Base-by-base conservation (phyloP, 2,888 invertebrate species). In the Leuctra nigra region DNA sequence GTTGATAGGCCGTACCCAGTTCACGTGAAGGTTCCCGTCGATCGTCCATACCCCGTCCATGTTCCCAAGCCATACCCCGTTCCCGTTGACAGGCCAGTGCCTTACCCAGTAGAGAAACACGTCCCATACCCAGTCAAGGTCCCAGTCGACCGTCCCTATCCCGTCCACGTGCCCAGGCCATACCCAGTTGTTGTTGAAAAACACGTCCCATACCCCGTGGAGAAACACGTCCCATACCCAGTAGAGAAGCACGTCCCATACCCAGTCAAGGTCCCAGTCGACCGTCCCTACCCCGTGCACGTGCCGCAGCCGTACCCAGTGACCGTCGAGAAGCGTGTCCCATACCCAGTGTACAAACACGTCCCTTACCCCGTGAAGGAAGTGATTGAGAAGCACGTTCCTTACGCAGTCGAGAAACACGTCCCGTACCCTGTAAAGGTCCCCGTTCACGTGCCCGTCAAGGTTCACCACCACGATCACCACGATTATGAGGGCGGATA, bases 231-330 rank as follows among this genome's bases (percentile, higher is more conserved):
- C 63, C 84, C 83, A 46, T 50, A 55, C 20, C 55, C 58, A 7
- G 54, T 54, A n/a, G 55, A 54, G 14, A 55, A 52, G 16, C 44
- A 20, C 7, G 54, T 54, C 2, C 58, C 58, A 9, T 50, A 50
- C 39, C 55, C 59, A 22, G 59, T 59, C 20, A 50, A 54, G 4
- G 56, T 56, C n/a, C 56, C 56, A 22, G 59, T 59, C 1, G 56
- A 56, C 33, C 48, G 52, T 11, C 59, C 56, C 29, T 46, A 50
- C 50, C 53, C 58, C 2, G 52, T 56, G 13, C 47, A 55, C 0
- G 79, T 86, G n/a, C 82, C 85, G 13, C 79, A 86, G 48, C 86
- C 85, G 0, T 85, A 86, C 65, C 84, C 85, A 0, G 80, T 85
- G 18, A 83, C 84, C 0, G 81, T 85, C 0, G 81, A 84, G 53